Evolutionary conservation across 2,888 invertebrate genomes (phyloP), one percentile per base, ranked within the genome.

Genomic region (Dioctria rufipes): DNA sequence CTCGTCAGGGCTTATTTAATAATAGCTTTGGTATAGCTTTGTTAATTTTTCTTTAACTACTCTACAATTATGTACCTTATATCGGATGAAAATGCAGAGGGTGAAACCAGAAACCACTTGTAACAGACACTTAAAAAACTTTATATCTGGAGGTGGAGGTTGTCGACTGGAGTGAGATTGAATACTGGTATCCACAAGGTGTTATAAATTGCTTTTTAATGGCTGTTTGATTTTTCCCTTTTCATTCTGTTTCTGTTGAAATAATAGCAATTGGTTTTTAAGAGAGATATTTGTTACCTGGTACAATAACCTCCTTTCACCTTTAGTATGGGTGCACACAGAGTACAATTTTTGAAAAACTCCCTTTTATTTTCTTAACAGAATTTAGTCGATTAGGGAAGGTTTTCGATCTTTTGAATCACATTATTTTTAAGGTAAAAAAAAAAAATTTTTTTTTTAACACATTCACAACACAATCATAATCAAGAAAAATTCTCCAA

Each of bases 91-190:
- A 25, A n/a, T 46, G 49, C 49, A 6, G 49, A 6, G 49, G 49
- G 49, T 69, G 67, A 46, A 73, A 54, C 58, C 58, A 54, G 51
- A 73, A 73, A 58, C 73, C 73, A 73, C 73, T 73, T 73, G 73
- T 73, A 73, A 73, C 58, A 73, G 73, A 43, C 58, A 73, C 58
- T 58, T 58, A 40, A 51, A 60, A 73, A 13, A 54, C 5, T 39
- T 37, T 13, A 37, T 69, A 69, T 51, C 40, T 51, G 51, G 49
- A 51, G 51, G 51, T 51, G 51, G 49, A 51, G 51, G 51, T 42
- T 67, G 67, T 46, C 42, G 67, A 25, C 25, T 25, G 69, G 69
- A 49, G 51, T 11, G 49, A 51, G 49, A 9, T 49, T 25, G 65
- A 11, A 25, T 25, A 25, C 25, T 42, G 42, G 40, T 11, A 51